Conservation (phyloP, 2,888 invertebrate species). For the Augochlorella aurata region DNA sequence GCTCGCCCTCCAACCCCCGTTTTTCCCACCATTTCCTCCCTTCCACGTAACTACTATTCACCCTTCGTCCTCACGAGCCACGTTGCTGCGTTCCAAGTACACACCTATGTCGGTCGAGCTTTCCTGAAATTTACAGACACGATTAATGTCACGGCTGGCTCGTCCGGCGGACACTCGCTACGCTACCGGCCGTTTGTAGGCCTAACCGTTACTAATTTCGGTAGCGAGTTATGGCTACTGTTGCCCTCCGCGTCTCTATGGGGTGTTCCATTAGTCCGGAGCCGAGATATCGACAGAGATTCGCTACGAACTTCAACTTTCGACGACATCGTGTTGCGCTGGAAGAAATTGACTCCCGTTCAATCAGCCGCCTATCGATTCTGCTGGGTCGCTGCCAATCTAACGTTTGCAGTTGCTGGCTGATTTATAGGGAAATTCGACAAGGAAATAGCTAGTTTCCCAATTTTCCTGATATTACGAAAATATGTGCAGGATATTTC, state of each 20-base stretch:
- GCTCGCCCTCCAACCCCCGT: constrained; percentile 10
- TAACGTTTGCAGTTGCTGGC: not conserved
- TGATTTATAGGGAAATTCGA: not conserved
- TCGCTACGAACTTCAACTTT: not conserved
- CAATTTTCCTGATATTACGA: not conserved
- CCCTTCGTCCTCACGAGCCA: constrained; percentile 39
- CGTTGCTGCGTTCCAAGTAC: constrained; percentile 59
- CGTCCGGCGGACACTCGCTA: constrained; percentile 63
- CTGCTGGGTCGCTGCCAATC: not conserved
- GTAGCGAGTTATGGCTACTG: constrained; percentile 72
- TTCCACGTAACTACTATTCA: not conserved
- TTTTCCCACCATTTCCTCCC: not conserved
- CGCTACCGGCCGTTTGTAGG: constrained; percentile 66
- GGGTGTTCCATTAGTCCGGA: not conserved
- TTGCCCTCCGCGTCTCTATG: constrained; percentile 49
- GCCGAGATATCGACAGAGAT: not conserved
- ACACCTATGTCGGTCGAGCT: constrained; percentile 61
- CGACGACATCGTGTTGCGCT: not conserved
- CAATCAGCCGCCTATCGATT: not conserved
- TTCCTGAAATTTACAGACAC: constrained; percentile 72
- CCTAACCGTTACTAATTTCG: constrained; percentile 79
- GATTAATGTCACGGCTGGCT: constrained; percentile 73
- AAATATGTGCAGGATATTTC: not conserved
- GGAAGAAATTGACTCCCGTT: not conserved
- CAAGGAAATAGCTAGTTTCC: not conserved